Evolutionary conservation across 2,797 vertebrate species (phyloP).

Genomic region (Silurus aristotelis): DNA sequence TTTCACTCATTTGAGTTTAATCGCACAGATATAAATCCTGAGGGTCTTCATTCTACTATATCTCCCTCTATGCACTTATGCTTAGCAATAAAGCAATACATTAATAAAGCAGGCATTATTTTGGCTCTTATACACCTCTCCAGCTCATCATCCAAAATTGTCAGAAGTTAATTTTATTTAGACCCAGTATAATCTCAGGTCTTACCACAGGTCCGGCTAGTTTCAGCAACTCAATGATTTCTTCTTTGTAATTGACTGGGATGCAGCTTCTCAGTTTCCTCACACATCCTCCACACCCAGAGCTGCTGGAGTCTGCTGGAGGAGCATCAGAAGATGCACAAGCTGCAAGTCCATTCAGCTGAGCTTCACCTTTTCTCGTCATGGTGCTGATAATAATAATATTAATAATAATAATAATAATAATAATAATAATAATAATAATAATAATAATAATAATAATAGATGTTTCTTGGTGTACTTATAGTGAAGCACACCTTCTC

Average conservation of each 20-base stretch:
- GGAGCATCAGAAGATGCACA: slow-evolving; percentile 24
- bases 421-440: background rate
- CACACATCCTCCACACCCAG: slow-evolving; percentile 59
- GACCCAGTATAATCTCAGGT: background rate
- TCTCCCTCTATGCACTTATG: background rate
- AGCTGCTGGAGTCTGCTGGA: slow-evolving; percentile 29
- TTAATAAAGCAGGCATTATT: too few species aligned
- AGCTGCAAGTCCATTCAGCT: slow-evolving; percentile 37
- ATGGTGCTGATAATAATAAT: background rate
- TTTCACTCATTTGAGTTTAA: background rate
- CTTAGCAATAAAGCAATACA: background rate
- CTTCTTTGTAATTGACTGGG: slow-evolving; percentile 64
- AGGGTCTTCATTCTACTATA: too few species aligned
- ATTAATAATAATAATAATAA: background rate
- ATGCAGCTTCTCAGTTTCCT: slow-evolving; percentile 54
- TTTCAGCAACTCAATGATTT: slow-evolving; percentile 65
- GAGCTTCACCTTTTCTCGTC: slow-evolving; percentile 28
- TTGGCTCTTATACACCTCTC: background rate
- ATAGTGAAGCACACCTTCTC: background rate
- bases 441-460: background rate
- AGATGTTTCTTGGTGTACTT: background rate
- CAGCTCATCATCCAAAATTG: too few species aligned
- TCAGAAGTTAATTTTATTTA: background rate
- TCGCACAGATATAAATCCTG: too few species aligned
- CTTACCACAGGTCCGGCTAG: slow-evolving; percentile 71